Evolutionary conservation across 2,113 vertebrate genomes (phyloP), one percentile per base, ranked within the genome.

Genomic region (Tylochromis polylepis): DNA sequence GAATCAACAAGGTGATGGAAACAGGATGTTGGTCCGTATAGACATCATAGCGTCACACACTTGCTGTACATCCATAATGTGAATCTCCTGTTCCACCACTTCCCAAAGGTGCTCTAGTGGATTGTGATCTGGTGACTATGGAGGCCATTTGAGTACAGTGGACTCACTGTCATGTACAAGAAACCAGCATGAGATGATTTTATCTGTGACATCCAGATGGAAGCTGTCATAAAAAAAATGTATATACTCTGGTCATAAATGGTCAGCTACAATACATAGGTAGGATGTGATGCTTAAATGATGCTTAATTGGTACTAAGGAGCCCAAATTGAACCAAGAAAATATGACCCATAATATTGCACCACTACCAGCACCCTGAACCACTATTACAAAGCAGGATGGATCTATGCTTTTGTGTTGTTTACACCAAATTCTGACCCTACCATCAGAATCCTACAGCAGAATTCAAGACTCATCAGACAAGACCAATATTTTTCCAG

Each of bases 11-110:
- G 12, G 12, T 70, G 12, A 24, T 43, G 38, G 36, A 70, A 70
- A 70, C 22, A 46, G 22, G 3, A 0, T 72, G 27, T 27, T 72
- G 14, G 41, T 46, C 67, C 5, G 2, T 0, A 9, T 46, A 0
- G 41, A 72, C 67, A 72, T 46, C 38, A 72, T 16, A 72, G 67
- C 22, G 11, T 46, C 67, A 27, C 22, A 46, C 67, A 0, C 22
- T 27, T 72, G 41, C 38, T 72, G 67, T 41, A 43, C 8, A 24
- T 43, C 12, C 38, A 43, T 43, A 65, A 11, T 5, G 60, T 65
- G 34, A 65, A 38, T 65, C 34, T 65, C 38, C 65, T 27, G 65
- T 70, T 70, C 8, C 12, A 70, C 65, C 65, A 43, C n/a, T 22
- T 70, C n/a, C 65, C 65, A 6, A 10, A 10, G 65, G n/a, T 43